A percentile compares a stretch with the other conserved stretches of the same genome.
Evolutionary conservation across 2,113 vertebrate genomes (phyloP).

Genomic region (Macquaria ambigua): DNA sequence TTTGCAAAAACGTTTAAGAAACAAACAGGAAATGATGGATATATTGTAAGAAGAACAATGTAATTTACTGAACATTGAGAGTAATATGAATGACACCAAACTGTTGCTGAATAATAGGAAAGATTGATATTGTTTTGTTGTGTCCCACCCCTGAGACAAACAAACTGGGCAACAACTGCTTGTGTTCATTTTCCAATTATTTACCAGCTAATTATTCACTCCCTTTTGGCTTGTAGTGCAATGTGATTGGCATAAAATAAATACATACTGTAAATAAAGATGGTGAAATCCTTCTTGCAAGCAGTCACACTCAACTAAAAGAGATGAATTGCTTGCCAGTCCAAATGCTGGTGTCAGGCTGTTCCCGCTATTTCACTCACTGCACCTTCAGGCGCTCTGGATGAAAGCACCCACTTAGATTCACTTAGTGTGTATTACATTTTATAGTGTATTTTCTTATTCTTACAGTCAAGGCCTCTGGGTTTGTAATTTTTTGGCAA

Average conservation of each 20-base stretch:
- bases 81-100: neutral
- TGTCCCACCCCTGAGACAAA: constrained; percentile 39
- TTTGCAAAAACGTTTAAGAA: too few relatives aligned
- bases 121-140: constrained; percentile 44
- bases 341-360: constrained; percentile 36
- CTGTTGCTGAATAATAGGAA: constrained; percentile 26
- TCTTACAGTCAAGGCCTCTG: constrained; percentile 20
- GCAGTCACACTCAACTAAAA: constrained; percentile 27
- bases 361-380: constrained; percentile 35
- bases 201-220: constrained; percentile 53
- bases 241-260: constrained; percentile 58
- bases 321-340: constrained; percentile 41
- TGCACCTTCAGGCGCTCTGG: constrained; percentile 52
- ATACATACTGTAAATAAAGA: constrained; percentile 53
- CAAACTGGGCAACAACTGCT: constrained; percentile 37
- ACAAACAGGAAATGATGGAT: neutral
- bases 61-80: neutral
- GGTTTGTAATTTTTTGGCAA: constrained; percentile 23
- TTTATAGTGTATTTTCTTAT: constrained; percentile 47
- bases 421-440: constrained; percentile 51
- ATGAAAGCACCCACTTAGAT: constrained; percentile 54
- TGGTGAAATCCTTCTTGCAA: constrained; percentile 25
- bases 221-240: constrained; percentile 20
- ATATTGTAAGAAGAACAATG: neutral
- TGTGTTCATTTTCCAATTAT: constrained; percentile 44